A percentile compares a stretch with the other conserved stretches of the same genome.
These are phyloP conservation scores for Polypedilum vanderplanki DNA, from an alignment of 1,140 invertebrate genomes.

Conservation along the genomic window DNA sequence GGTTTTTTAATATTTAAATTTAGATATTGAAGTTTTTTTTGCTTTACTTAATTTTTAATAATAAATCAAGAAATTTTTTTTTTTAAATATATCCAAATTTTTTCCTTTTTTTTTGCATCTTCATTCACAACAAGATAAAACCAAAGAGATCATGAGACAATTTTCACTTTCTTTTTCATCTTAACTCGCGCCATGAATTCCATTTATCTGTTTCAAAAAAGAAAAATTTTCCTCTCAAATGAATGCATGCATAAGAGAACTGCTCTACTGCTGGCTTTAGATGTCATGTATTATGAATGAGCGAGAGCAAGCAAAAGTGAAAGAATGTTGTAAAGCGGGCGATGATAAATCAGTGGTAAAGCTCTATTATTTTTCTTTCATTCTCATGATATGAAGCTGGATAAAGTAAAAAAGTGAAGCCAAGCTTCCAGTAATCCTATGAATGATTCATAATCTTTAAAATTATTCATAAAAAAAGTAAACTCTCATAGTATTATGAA, in stretches of 20 bases:
- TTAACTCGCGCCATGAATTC: background rate
- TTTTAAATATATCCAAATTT: too few species aligned
- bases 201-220: background rate
- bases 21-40: too few species aligned
- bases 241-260: background rate
- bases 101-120: too few species aligned
- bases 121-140: too few species aligned
- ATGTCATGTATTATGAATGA: background rate
- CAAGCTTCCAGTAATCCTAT: background rate
- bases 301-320: background rate
- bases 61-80: too few species aligned
- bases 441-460: conserved; percentile 27
- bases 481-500: too few species aligned
- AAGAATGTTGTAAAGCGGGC: background rate
- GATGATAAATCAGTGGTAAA: conserved; percentile 24
- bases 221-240: background rate
- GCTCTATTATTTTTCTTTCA: conserved; percentile 13
- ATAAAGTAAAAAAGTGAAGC: background rate
- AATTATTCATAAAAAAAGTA: conserved; percentile 26
- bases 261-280: background rate
- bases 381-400: background rate
- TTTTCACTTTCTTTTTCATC: background rate
- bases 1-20: too few species aligned
- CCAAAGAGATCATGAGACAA: background rate
- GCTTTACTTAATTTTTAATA: too few species aligned